Base-by-base conservation (phyloP, 2,888 invertebrate genomes). In the Leptinotarsa peninsularis region DNA sequence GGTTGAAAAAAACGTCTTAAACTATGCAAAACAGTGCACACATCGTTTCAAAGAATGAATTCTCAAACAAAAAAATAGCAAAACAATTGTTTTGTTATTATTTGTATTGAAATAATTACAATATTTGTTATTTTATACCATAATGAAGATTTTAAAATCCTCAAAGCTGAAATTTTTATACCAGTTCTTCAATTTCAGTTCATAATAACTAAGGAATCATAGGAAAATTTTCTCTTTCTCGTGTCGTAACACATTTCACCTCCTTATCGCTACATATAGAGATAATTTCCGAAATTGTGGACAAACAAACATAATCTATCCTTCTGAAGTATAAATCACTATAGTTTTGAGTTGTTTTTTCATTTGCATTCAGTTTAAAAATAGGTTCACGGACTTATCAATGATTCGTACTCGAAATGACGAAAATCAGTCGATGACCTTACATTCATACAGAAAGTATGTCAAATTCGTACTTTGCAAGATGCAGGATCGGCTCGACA, bases 401-500 rank as follows among this genome's bases (percentile, higher is more conserved):
- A 58, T 43, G 58, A 70, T 70, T 70, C 70, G 49, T 70, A 70
- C 58, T 50, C 54, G 58, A 66, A 73, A 71, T 73, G 74, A 77
- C 74, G 79, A 68, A 79, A 79, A 77, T 75, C 73, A 77, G 77
- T 78, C 75, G 76, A 76, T 77, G 78, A 74, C 78, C 79, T 77
- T 75, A 79, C 49, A 56, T 74, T 76, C 73, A 60, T 80, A 77
- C 71, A 56, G 76, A 75, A 81, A 78, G 78, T 78, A 66, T 79
- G 78, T 78, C 76, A 76, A 76, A 79, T 80, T 71, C 56, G 23
- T 74, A 76, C 77, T 78, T 77, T 76, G 79, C 79, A 77, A 74
- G 70, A 72, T 54, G 66, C 79, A 77, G 76, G 74, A 14, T 18
- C 68, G 76, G 76, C 63, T 63, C 33, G 27, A 13, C 17, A 15